Evolutionary conservation across 2,113 vertebrate genomes (phyloP).

Genomic region (Amia ocellicauda): DNA sequence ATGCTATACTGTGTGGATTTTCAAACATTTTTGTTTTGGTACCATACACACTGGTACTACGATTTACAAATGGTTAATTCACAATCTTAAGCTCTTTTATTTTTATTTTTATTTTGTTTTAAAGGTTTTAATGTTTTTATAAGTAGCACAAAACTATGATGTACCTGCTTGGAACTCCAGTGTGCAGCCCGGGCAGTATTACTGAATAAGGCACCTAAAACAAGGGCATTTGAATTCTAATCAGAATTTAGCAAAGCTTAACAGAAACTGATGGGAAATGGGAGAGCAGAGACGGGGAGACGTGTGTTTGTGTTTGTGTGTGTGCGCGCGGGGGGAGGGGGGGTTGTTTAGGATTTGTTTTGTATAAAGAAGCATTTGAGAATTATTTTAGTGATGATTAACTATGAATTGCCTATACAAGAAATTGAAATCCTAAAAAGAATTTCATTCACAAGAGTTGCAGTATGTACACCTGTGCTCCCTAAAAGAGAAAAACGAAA

Average conservation of each 20-base stretch:
- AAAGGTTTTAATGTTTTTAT: slow-evolving; percentile 44
- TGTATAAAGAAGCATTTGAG: slow-evolving; percentile 30
- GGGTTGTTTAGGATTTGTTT: slow-evolving; percentile 37
- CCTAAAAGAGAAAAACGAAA: slow-evolving; percentile 64
- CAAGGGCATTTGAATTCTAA: slow-evolving; percentile 38
- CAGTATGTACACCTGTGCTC: slow-evolving; percentile 68
- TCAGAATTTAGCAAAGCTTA: slow-evolving; percentile 36
- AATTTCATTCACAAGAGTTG: slow-evolving; percentile 56
- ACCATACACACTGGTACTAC: slow-evolving; percentile 56
- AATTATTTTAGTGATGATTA: slow-evolving; percentile 73
- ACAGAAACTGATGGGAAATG: slow-evolving; percentile 33
- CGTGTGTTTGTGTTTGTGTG: slow-evolving; percentile 25
- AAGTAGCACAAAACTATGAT: slow-evolving; percentile 58
- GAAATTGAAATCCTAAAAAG: slow-evolving; percentile 59
- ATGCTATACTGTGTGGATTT: slow-evolving; percentile 67
- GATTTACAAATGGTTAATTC: slow-evolving; percentile 53
- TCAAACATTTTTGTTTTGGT: slow-evolving; percentile 59
- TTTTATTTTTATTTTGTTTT: slow-evolving; percentile 32
- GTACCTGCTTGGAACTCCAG: slow-evolving; percentile 46
- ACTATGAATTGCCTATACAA: slow-evolving; percentile 71
- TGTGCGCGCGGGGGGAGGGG: too few species aligned
- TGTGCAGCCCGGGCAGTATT: slow-evolving; percentile 51
- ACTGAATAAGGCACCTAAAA: slow-evolving; percentile 37
- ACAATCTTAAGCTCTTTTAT: slow-evolving; percentile 56
- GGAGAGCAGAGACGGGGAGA: slow-evolving; percentile 22